A percentile compares a stretch with the other conserved stretches of the same genome.
Conservation (phyloP, 2,797 vertebrate species). For the Catharus ustulatus region DNA sequence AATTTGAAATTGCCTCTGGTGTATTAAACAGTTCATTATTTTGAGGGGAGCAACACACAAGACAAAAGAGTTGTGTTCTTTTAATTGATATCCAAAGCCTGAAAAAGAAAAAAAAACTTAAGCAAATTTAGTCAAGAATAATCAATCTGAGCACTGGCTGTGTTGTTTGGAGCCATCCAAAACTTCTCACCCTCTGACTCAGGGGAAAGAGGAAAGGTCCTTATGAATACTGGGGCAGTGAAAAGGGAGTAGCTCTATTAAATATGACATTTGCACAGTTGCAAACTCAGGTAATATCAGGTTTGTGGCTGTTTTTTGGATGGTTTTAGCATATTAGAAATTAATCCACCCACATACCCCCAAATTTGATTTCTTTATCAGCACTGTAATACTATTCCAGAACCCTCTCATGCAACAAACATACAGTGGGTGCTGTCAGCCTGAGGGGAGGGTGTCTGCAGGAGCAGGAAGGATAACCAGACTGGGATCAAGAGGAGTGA, state of each 20-base stretch:
- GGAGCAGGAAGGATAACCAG: not conserved
- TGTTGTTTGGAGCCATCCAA: not conserved
- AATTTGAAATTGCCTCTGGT: conserved; percentile 72
- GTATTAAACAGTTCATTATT: conserved; percentile 74
- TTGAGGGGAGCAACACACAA: conserved; percentile 34
- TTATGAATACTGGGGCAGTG: not conserved
- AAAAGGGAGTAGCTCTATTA: not conserved
- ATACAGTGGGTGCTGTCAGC: not conserved
- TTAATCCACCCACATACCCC: not conserved
- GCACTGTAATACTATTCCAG: not conserved
- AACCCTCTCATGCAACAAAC: not conserved
- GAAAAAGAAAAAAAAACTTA: not conserved
- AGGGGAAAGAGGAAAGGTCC: not conserved
- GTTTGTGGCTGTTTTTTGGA: not conserved
- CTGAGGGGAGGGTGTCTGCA: not conserved
- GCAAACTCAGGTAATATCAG: not conserved
- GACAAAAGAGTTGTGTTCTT: conserved; percentile 52
- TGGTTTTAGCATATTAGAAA: not conserved
- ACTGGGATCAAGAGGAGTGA: not conserved
- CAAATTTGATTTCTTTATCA: not conserved
- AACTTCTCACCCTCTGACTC: not conserved
- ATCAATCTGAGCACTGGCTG: not conserved
- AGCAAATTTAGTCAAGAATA: conserved; percentile 12
- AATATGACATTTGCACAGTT: not conserved
- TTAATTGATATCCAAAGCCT: conserved; percentile 42